Percentiles rank a stretch among this genome's conserved stretches.
phyloP scores from a whole-genome alignment of 2,113 vertebrate species.

The Thomomys bottae region DNA sequence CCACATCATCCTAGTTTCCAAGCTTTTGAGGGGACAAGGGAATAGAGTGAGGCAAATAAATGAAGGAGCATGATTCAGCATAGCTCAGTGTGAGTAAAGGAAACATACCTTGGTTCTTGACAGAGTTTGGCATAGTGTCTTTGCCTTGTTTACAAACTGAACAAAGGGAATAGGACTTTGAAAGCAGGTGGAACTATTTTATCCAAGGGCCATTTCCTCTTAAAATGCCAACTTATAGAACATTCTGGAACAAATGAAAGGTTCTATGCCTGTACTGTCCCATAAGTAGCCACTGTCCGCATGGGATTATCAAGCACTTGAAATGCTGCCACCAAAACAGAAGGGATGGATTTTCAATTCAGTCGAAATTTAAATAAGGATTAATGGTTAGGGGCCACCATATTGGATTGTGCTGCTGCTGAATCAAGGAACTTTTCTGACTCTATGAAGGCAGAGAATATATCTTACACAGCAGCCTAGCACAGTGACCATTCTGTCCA shows the following conservation, averaged over 20 bases:
- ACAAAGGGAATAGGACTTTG: neutral
- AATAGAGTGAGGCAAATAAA: neutral
- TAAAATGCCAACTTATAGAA: neutral
- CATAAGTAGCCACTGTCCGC: neutral
- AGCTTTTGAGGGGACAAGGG: neutral
- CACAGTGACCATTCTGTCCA: neutral
- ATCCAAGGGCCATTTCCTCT: neutral
- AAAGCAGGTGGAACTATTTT: neutral
- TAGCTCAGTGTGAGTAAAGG: neutral
- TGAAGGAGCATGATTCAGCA: constrained; percentile 32
- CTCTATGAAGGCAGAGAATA: neutral
- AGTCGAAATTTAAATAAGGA: neutral
- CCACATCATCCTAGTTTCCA: neutral
- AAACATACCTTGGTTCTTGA: neutral
- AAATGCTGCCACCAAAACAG: neutral
- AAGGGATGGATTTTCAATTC: constrained; percentile 4
- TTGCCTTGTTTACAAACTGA: constrained; percentile 23
- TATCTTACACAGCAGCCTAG: neutral
- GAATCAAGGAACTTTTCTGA: neutral
- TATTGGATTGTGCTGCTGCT: neutral
- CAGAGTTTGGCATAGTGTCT: neutral
- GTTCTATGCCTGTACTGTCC: neutral
- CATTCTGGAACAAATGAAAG: neutral
- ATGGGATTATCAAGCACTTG: neutral
- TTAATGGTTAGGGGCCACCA: neutral